Evolutionary conservation across 2,797 vertebrate genomes (phyloP).

Genomic region (Myoxocephalus aenaeus): DNA sequence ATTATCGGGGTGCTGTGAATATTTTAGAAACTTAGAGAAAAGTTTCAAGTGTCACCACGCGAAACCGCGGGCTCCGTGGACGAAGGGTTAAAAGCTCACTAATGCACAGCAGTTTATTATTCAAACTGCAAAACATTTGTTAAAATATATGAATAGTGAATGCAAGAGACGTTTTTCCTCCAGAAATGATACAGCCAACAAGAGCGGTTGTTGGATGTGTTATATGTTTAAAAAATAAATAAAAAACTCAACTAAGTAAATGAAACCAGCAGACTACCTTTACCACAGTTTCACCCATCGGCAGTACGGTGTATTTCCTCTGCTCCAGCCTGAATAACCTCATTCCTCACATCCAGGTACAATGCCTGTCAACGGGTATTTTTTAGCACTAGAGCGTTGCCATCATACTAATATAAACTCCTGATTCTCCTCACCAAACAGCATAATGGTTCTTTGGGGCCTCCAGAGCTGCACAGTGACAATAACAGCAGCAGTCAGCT

Average conservation of each 20-base stretch:
- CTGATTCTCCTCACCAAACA: constrained; percentile 4
- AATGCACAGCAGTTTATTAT: not conserved
- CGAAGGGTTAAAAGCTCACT: too few species aligned
- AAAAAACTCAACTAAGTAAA: too few species aligned
- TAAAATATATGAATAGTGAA: not conserved
- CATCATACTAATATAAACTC: not conserved
- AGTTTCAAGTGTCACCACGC: too few species aligned
- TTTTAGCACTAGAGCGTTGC: constrained; percentile 17
- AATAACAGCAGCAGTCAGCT: not conserved
- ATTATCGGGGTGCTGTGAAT: too few species aligned
- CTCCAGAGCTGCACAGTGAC: not conserved
- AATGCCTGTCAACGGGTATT: constrained; percentile 29
- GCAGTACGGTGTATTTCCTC: constrained; percentile 9
- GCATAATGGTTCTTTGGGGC: not conserved
- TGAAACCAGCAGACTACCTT: not conserved
- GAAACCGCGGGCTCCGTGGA: too few species aligned
- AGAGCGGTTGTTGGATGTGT: not conserved
- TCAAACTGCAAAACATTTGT: not conserved
- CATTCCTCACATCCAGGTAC: constrained; percentile 17
- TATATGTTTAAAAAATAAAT: too few species aligned
- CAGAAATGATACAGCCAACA: not conserved
- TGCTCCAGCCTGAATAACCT: constrained; percentile 27
- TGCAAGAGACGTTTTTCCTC: not conserved
- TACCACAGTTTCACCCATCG: not conserved
- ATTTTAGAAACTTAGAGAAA: too few species aligned